Percentiles rank a stretch among this genome's conserved stretches.
phyloP scores from a whole-genome alignment of 2,113 vertebrate genomes.

The Chionodraco myersi region DNA sequence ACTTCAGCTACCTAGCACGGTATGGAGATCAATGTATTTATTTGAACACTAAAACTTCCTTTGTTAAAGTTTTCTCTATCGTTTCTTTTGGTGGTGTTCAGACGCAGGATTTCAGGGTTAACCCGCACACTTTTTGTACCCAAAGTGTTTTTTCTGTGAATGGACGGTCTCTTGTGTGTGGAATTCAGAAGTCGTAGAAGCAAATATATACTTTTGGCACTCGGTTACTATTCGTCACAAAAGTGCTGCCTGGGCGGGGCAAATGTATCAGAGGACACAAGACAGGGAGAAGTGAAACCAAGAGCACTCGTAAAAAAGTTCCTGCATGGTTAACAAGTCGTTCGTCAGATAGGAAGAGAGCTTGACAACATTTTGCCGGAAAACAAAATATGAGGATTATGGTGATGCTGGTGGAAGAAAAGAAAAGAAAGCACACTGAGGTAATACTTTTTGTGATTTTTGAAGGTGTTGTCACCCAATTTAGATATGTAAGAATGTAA shows the following conservation, averaged over 20 bases:
- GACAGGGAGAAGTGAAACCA: slow-evolving; percentile 38
- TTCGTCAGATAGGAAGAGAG: not conserved
- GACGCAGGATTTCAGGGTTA: not conserved
- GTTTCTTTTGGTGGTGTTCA: not conserved
- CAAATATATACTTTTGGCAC: slow-evolving; percentile 78
- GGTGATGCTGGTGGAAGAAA: slow-evolving; percentile 78
- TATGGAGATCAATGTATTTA: slow-evolving; percentile 66
- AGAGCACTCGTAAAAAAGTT: slow-evolving; percentile 33
- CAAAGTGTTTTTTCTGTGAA: slow-evolving; percentile 25
- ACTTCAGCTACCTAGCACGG: slow-evolving; percentile 90
- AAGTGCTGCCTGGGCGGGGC: slow-evolving; percentile 69
- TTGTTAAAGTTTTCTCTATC: slow-evolving; percentile 21
- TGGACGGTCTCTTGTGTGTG: slow-evolving; percentile 50
- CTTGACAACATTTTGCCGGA: slow-evolving; percentile 14
- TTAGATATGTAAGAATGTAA: not conserved
- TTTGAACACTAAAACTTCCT: slow-evolving; percentile 18
- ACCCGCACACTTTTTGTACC: not conserved
- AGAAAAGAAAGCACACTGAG: slow-evolving; percentile 71
- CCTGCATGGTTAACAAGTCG: slow-evolving; percentile 8
- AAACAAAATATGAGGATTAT: slow-evolving; percentile 76
- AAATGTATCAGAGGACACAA: slow-evolving; percentile 37
- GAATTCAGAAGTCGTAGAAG: slow-evolving; percentile 62
- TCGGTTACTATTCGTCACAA: slow-evolving; percentile 58
- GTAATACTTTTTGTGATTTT: slow-evolving; percentile 56
- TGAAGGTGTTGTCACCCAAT: not conserved